Conservation (phyloP, 2,888 invertebrate species). For the Lordiphosa fenestrarum region DNA sequence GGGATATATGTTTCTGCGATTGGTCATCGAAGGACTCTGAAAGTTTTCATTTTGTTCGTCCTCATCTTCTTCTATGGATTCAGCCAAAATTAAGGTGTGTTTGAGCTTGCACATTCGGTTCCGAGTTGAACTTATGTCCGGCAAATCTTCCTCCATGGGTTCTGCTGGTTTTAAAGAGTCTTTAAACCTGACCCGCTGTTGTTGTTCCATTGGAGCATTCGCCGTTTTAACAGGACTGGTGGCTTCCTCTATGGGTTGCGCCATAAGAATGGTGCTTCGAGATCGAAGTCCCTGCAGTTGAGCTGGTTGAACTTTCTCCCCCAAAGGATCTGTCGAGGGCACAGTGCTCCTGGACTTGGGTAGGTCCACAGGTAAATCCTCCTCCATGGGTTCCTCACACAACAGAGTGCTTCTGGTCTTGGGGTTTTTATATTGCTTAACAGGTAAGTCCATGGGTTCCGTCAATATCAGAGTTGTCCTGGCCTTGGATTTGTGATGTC, state of each 20-base stretch:
- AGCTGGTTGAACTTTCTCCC: slow-evolving; percentile 1
- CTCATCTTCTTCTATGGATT: slow-evolving; percentile 9
- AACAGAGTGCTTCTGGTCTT: slow-evolving; percentile 2
- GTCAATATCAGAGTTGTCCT: slow-evolving; percentile 1
- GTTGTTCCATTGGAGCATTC: no score
- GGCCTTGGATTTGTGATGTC: not conserved
- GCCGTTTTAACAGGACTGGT: no score
- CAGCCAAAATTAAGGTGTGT: not conserved
- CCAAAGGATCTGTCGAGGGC: slow-evolving; percentile 8
- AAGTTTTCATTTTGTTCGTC: not conserved
- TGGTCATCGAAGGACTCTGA: slow-evolving; percentile 18
- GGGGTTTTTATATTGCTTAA: not conserved
- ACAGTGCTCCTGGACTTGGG: slow-evolving; percentile 10
- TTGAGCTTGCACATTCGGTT: not conserved
- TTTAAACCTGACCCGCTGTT: no score
- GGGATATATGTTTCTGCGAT: slow-evolving; percentile 14
- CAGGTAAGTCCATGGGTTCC: slow-evolving; percentile 4
- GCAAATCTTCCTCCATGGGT: no score
- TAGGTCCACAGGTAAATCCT: not conserved
- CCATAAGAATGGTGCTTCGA: no score
- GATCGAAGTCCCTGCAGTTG: no score
- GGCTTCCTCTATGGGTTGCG: no score
- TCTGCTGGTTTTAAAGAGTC: no score
- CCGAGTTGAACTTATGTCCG: no score
- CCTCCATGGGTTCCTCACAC: slow-evolving; percentile 8